Evolutionary conservation across 2,888 invertebrate genomes (phyloP).

Genomic region (Drosophila greeni): DNA sequence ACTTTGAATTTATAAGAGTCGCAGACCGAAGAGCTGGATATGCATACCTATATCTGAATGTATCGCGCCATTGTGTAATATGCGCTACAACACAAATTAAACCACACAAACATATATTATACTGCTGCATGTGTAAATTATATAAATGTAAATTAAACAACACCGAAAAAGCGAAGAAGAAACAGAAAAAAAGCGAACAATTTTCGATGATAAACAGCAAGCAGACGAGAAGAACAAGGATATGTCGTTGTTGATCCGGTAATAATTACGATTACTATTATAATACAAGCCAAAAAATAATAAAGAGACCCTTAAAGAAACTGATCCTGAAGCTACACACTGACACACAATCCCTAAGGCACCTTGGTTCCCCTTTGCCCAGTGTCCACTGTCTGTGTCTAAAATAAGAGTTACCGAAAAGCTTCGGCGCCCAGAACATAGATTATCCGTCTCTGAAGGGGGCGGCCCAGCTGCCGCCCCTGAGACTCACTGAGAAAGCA

Average conservation of each 20-base stretch:
- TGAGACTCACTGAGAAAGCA: constrained; percentile 41
- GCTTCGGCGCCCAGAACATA: constrained; percentile 21
- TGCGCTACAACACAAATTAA: constrained; percentile 55
- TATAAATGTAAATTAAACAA: constrained; percentile 54
- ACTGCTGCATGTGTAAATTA: constrained; percentile 60
- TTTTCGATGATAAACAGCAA: constrained; percentile 43
- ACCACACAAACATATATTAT: constrained; percentile 28
- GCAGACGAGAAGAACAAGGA: constrained; percentile 38
- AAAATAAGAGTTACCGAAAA: constrained; percentile 9
- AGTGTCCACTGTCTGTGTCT: constrained; percentile 25
- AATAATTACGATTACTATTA: constrained; percentile 64
- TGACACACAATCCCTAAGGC: neutral
- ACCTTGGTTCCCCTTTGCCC: neutral
- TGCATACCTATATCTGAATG: constrained; percentile 49
- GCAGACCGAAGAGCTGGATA: constrained; percentile 32
- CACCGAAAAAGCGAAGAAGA: neutral
- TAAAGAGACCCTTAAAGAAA: constrained; percentile 57
- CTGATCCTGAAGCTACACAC: constrained; percentile 14
- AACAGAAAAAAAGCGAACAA: constrained; percentile 40
- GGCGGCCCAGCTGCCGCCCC: constrained; percentile 11
- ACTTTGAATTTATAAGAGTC: constrained; percentile 23
- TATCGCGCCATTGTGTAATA: constrained; percentile 67
- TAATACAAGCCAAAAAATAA: constrained; percentile 59
- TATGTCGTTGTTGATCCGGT: constrained; percentile 55
- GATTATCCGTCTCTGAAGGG: constrained; percentile 13